Evolutionary conservation across 2,888 invertebrate genomes (phyloP).

Genomic region (Carabus problematicus): DNA sequence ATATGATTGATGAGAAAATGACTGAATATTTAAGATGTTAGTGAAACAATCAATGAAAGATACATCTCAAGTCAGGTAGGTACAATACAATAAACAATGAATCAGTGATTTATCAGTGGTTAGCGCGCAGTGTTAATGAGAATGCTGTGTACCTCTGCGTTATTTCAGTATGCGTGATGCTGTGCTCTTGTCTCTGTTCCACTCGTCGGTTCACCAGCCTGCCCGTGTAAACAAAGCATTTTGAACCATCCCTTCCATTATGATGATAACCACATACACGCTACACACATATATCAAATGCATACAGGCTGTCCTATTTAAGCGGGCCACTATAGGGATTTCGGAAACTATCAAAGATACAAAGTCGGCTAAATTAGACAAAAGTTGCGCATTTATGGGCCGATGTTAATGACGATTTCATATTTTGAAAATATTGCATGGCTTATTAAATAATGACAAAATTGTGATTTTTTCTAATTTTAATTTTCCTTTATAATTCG

Average conservation of each 20-base stretch:
- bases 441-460: too few species aligned
- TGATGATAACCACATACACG: constrained; percentile 3
- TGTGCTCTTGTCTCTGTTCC: constrained; percentile 72
- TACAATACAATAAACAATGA: constrained; percentile 10
- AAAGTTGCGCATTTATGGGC: too few species aligned
- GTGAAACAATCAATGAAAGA: constrained; percentile 2
- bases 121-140: constrained; percentile 39
- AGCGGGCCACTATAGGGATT: too few species aligned
- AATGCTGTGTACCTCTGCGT: constrained; percentile 66
- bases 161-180: constrained; percentile 72
- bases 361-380: too few species aligned
- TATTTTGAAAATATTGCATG: too few species aligned
- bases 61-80: constrained; percentile 15
- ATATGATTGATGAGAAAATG: constrained; percentile 2
- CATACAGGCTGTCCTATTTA: too few species aligned
- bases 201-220: constrained; percentile 74
- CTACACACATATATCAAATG: too few species aligned
- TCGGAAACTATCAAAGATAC: too few species aligned
- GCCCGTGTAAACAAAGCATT: constrained; percentile 50
- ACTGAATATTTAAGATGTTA: constrained; percentile 13
- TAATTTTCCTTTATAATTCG: too few species aligned
- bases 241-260: constrained; percentile 36
- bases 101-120: constrained; percentile 15
- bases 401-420: too few species aligned
- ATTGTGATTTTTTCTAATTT: too few species aligned